Evolutionary conservation across 2,888 invertebrate genomes (phyloP), one percentile per base, ranked within the genome.

Genomic region (Nasonovia ribisnigri): DNA sequence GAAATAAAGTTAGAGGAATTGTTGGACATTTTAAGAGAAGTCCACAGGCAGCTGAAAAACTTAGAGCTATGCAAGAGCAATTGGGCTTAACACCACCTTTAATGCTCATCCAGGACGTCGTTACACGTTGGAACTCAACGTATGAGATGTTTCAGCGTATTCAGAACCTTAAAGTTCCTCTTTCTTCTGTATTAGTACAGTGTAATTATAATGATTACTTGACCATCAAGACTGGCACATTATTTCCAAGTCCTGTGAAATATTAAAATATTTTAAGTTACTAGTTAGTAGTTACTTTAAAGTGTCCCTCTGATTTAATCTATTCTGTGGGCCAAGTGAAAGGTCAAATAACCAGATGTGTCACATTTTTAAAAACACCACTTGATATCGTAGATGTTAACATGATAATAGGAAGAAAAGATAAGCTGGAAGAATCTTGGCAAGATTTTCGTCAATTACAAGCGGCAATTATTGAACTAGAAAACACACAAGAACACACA

Each of bases 401-500:
- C 13, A 84, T 84, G 77, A 42, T 84, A 84, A 84, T 84, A 36
- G 77, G 2, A 84, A 84, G 36, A n/a, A 84, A 84, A 84, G 77
- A 84, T 42, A 84, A 84, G 77, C 77, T 84, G 13, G 77, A 84
- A 84, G 77, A 84, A 84, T 84, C 77, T n/a, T 84, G 77, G 36
- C 77, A 67, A 67, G n/a, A 67, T 20, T 54, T 54, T 20, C 54
- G 54, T 54, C 54, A 54, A 54, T 3, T 54, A 54, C 77, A 84
- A 5, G 77, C 77, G 1, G 77, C 77, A 77, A 13, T 77, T 77
- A 77, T 36, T 77, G 77, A 77, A 36, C 36, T 77, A 77, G 36
- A 77, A 77, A 13, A 36, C 42, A 84, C 42, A 42, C 77, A 10
- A 42, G 42, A 84, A 84, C 36, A 84, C 36, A 84, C 77, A 42